phyloP scores from a whole-genome alignment of 2,797 vertebrate genomes.

The Leptatherina wallacei region DNA sequence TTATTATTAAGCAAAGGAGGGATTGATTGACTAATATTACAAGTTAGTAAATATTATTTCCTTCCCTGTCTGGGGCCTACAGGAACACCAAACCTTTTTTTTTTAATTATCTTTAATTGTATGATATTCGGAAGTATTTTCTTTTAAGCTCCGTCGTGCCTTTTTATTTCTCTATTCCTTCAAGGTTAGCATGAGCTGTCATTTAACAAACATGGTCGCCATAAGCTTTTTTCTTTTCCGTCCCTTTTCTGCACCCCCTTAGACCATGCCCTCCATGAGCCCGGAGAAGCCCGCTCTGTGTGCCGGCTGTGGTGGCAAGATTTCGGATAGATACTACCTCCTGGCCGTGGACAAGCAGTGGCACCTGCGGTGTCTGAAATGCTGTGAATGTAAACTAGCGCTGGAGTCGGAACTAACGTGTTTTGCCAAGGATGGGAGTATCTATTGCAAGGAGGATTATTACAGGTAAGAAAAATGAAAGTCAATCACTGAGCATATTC shows the following conservation, averaged over 20 bases:
- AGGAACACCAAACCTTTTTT: neutral
- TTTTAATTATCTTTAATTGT: neutral
- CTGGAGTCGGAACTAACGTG: slow-evolving; percentile 98
- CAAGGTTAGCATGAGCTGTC: neutral
- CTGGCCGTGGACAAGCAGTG: slow-evolving; percentile 99
- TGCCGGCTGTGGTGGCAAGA: slow-evolving; percentile 97
- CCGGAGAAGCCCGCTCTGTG: slow-evolving; percentile 98
- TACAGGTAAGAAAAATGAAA: slow-evolving; percentile 90
- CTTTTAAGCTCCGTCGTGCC: neutral
- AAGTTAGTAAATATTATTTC: neutral
- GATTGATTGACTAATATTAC: neutral
- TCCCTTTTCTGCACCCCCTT: slow-evolving; percentile 42
- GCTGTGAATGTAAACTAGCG: slow-evolving; percentile 99
- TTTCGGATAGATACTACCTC: slow-evolving; percentile 98
- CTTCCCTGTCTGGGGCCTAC: neutral
- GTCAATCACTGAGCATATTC: neutral
- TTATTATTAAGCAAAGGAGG: neutral
- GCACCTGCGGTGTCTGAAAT: slow-evolving; percentile 98
- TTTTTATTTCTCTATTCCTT: neutral
- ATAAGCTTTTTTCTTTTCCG: slow-evolving; percentile 16
- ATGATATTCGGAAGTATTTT: neutral
- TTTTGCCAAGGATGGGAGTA: slow-evolving; percentile 99
- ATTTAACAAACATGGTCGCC: neutral
- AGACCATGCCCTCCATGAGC: slow-evolving; percentile 95
- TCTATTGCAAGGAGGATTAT: slow-evolving; percentile 99